Base-by-base conservation (phyloP, 2,888 invertebrate genomes). In the Aspidapion aeneum region DNA sequence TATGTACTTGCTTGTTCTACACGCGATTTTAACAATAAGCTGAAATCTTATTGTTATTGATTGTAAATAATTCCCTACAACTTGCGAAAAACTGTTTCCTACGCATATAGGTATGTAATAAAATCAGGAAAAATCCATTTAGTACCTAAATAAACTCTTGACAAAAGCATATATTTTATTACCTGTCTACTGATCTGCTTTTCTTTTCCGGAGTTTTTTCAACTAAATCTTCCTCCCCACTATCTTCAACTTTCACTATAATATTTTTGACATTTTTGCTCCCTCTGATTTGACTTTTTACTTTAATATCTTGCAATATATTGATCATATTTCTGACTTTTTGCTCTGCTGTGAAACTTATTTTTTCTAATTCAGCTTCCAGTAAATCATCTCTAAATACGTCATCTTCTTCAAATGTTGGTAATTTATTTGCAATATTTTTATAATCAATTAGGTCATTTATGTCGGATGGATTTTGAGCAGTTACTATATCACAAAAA, bases 121-220 rank as follows among this genome's bases (percentile, higher is more conserved):
- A n/a, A n/a, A n/a, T n/a, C n/a, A n/a, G n/a, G n/a, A n/a, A n/a
- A n/a, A n/a, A n/a, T n/a, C n/a, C n/a, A n/a, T n/a, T n/a, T n/a
- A n/a, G n/a, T n/a, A n/a, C n/a, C n/a, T n/a, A n/a, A n/a, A n/a
- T n/a, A n/a, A n/a, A n/a, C n/a, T n/a, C n/a, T n/a, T n/a, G n/a
- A n/a, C n/a, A n/a, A n/a, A n/a, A n/a, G n/a, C n/a, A n/a, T n/a
- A n/a, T n/a, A n/a, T n/a, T n/a, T n/a, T n/a, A n/a, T n/a, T 52
- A 35, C 35, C 35, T 35, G 35, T 35, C 35, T 7, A 7, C 12
- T 7, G 35, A 35, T 16, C 17, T 21, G 50, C 58, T 65, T n/a
- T 61, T 58, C 21, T 66, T 67, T 19, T 67, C 58, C 2, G 67
- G 67, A 3, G 67, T 67, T 16, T 63, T 58, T 54, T 67, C 64